These are phyloP conservation scores for Cryptoprocta ferox DNA, from an alignment of 2,797 vertebrate genomes.

Conservation along the genomic window DNA sequence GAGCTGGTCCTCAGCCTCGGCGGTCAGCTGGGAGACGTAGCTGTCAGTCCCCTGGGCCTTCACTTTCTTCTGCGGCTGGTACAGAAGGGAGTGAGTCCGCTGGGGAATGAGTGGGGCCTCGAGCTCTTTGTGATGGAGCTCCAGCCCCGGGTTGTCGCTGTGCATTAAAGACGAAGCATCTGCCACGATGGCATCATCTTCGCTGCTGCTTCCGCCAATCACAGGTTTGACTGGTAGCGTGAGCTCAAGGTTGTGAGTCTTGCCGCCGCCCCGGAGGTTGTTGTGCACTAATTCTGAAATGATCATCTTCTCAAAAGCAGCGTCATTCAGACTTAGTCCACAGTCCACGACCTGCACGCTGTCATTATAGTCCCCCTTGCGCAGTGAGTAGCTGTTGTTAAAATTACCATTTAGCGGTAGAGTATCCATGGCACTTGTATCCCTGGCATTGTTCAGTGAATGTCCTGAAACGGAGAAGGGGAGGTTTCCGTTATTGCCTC, in stretches of 20 bases:
- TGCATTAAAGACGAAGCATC: constrained; percentile 97
- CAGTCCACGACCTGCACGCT: constrained; percentile 97
- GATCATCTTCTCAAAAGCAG: constrained; percentile 99
- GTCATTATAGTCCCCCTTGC: constrained; percentile 96
- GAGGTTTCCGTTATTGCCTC: constrained; percentile 36
- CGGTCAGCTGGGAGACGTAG: constrained; percentile 93
- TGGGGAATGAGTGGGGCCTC: constrained; percentile 98
- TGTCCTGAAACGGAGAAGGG: constrained; percentile 94
- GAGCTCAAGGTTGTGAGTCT: constrained; percentile 95
- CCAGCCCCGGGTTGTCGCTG: constrained; percentile 92
- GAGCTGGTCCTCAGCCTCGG: constrained; percentile 92
- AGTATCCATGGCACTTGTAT: constrained; percentile 99
- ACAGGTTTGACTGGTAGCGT: constrained; percentile 92
- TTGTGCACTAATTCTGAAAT: constrained; percentile 99
- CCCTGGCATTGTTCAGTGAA: constrained; percentile 99
- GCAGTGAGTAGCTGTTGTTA: constrained; percentile 99
- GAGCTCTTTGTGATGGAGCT: constrained; percentile 94
- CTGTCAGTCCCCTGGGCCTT: constrained; percentile 93
- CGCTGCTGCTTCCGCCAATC: constrained; percentile 93
- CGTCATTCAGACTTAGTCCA: constrained; percentile 98
- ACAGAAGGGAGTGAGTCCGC: constrained; percentile 99
- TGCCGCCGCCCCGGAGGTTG: constrained; percentile 96
- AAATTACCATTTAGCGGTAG: constrained; percentile 99
- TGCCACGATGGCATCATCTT: constrained; percentile 93
- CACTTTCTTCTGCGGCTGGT: constrained; percentile 97